These are phyloP conservation scores for Thunnus thynnus DNA, from an alignment of 2,113 vertebrate genomes.

Conservation along the genomic window DNA sequence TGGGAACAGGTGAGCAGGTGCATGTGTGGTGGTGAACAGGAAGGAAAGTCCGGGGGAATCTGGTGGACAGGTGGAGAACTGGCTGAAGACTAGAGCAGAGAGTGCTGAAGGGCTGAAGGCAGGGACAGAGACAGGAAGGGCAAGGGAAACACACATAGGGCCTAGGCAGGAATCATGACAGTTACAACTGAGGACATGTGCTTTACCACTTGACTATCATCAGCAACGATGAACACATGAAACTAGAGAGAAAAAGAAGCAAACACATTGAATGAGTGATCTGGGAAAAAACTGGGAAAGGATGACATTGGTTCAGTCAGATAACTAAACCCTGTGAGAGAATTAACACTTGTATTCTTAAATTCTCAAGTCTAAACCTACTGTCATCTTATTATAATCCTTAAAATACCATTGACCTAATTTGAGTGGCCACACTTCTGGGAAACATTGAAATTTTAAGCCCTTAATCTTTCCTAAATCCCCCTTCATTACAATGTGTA, in stretches of 20 bases:
- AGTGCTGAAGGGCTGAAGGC: too few species aligned
- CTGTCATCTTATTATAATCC: slow-evolving; percentile 60
- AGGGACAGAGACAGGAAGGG: too few species aligned
- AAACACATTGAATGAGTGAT: slow-evolving; percentile 18
- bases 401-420: slow-evolving; percentile 59
- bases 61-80: too few species aligned
- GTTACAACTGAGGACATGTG: too few species aligned
- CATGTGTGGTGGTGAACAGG: too few species aligned
- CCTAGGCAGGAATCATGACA: too few species aligned
- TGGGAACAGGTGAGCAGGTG: too few species aligned
- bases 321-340: slow-evolving; percentile 36
- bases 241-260: neutral
- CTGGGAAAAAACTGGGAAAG: slow-evolving; percentile 5
- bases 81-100: too few species aligned
- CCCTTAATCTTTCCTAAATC: slow-evolving; percentile 64
- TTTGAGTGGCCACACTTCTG: slow-evolving; percentile 60
- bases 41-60: too few species aligned
- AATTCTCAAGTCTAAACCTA: slow-evolving; percentile 47
- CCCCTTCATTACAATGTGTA: slow-evolving; percentile 53
- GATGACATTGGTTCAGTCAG: slow-evolving; percentile 23
- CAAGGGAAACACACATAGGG: too few species aligned
- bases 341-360: slow-evolving; percentile 41
- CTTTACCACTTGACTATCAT: neutral
- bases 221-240: neutral
- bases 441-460: slow-evolving; percentile 63